phyloP scores from a whole-genome alignment of 2,797 vertebrate genomes.

The Squalus acanthias region DNA sequence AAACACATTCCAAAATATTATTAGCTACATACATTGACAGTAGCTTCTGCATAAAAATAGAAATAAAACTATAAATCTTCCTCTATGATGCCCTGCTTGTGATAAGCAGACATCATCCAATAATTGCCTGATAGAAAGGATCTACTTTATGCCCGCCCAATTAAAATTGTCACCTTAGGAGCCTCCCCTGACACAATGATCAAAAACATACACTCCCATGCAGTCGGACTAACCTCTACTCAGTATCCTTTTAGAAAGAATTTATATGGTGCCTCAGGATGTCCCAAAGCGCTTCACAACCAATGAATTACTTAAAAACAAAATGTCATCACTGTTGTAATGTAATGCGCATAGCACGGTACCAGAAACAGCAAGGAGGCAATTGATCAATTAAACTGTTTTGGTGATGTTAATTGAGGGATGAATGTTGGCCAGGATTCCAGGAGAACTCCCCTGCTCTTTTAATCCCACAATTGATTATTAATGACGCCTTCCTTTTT shows the following conservation, averaged over 20 bases:
- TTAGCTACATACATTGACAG: background rate
- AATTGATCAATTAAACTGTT: background rate
- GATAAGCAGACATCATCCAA: background rate
- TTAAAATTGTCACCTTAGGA: background rate
- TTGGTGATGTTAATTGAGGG: background rate
- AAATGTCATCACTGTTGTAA: background rate
- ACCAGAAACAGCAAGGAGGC: background rate
- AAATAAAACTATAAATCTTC: background rate
- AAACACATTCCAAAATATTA: background rate
- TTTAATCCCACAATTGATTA: background rate
- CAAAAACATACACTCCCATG: background rate
- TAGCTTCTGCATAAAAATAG: background rate
- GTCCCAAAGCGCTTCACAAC: background rate
- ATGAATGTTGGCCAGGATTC: background rate
- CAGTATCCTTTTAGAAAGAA: background rate
- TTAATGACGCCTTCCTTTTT: background rate
- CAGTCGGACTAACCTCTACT: background rate
- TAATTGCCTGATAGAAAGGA: background rate
- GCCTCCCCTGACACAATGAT: background rate
- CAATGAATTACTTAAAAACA: background rate
- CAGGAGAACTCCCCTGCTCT: background rate
- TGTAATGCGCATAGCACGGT: background rate
- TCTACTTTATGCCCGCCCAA: background rate
- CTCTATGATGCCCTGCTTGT: background rate
- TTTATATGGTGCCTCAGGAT: background rate